phyloP scores from a whole-genome alignment of 2,113 vertebrate genomes.

The Sebastes fasciatus region DNA sequence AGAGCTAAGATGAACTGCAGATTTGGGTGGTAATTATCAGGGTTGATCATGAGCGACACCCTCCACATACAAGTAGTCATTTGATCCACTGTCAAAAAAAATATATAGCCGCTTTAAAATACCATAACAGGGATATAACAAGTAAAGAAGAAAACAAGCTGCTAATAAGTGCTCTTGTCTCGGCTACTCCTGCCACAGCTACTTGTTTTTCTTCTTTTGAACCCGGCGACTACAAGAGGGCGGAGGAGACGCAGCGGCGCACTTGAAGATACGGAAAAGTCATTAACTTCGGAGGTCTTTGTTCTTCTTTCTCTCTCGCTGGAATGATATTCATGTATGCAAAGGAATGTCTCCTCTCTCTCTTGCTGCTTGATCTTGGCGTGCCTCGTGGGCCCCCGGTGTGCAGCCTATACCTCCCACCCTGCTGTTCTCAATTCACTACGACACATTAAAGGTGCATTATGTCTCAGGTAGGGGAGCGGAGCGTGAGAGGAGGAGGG shows the following conservation, averaged over 20 bases:
- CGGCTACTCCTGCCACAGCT: conserved; percentile 1
- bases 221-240: background rate
- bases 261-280: conserved; percentile 46
- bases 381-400: conserved; percentile 54
- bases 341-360: conserved; percentile 61
- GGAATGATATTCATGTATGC: conserved; percentile 76
- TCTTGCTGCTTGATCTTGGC: conserved; percentile 56
- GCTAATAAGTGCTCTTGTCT: conserved; percentile 11
- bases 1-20: background rate
- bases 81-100: background rate
- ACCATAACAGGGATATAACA: background rate
- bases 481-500: conserved; percentile 7
- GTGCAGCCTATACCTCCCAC: conserved; percentile 59
- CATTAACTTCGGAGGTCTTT: conserved; percentile 61
- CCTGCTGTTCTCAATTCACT: conserved; percentile 60
- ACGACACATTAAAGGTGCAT: conserved; percentile 62
- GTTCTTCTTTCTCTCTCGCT: conserved; percentile 28
- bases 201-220: conserved; percentile 25
- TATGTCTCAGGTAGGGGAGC: conserved; percentile 23
- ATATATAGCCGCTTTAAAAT: conserved; percentile 4
- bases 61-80: background rate
- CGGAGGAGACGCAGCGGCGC: background rate
- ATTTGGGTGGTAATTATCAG: background rate
- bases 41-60: background rate
- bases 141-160: background rate